Base-by-base conservation (phyloP, 1,140 invertebrate genomes). In the Potamilus streckersoni region DNA sequence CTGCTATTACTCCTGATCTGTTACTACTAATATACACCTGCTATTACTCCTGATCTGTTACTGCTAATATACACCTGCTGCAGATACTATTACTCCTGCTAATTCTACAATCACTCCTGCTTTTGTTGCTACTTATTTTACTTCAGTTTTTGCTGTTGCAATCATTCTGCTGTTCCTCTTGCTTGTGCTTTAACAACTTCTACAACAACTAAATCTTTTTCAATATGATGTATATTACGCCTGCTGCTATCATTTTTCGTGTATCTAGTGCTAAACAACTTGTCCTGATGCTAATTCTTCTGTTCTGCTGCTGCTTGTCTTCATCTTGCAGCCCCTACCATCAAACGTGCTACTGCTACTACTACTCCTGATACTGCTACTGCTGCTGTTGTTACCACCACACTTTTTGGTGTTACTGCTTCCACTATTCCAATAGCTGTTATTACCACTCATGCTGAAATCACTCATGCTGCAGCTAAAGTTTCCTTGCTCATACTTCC, bases 191-290 rank as follows among this genome's bases (percentile, higher is more conserved):
- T 8, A 23, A 66, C 64, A 23, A 66, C 64, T 66, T 20, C 64
- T 66, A 66, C 64, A 23, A 66, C 64, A 23, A 66, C 64, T 66
- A 4, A n/a, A n/a, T n/a, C 64, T 66, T 66, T 23, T 31, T 66
- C n/a, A 49, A 12, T 66, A 20, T 66, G 38, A 11, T 66, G 1
- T 0, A 15, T 31, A 66, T n/a, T 66, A 66, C 64, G 8, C 12
- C 64, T 20, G 13, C 64, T 66, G 12, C 13, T 66, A 66, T 23
- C 38, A 66, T 15, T 66, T 13, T n/a, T 66, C 0, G 13, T 23
- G 23, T 5, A n/a, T 11, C 23, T 19, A n/a, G 23, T 14, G 19
- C 8, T n/a, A 11, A 11, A 66, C 64, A 27, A 17, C 64, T 20
- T 13, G 12, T 66, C 12, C 64, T 66, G 17, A 11, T 66, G n/a